A percentile compares a stretch with the other conserved stretches of the same genome.
Evolutionary conservation across 2,888 invertebrate species (phyloP).

Genomic region (Choreutis nemorana): DNA sequence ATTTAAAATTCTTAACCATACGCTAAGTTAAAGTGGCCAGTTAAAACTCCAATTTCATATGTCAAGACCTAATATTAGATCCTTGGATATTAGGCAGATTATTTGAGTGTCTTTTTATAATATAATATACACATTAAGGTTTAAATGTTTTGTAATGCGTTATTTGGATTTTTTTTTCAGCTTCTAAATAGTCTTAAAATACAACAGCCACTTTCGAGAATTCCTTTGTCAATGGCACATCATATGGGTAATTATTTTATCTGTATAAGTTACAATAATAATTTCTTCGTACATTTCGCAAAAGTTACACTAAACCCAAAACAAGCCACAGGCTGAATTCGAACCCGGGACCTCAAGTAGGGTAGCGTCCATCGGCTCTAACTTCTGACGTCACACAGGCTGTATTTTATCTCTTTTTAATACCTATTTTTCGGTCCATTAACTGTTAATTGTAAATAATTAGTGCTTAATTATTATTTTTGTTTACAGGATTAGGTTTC

Average conservation of each 20-base stretch:
- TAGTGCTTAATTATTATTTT: neutral
- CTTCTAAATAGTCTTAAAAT: conserved; percentile 48
- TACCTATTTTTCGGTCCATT: too few relatives aligned
- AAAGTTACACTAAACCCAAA: neutral
- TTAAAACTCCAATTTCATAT: too few relatives aligned
- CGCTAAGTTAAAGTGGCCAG: too few relatives aligned
- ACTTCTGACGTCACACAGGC: too few relatives aligned
- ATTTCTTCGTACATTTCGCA: conserved; percentile 1
- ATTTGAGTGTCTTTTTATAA: conserved; percentile 7
- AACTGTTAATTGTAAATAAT: too few relatives aligned
- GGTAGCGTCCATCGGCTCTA: too few relatives aligned
- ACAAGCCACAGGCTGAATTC: too few relatives aligned
- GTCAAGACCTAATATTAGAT: too few relatives aligned
- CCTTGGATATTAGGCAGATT: too few relatives aligned
- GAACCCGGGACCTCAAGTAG: too few relatives aligned
- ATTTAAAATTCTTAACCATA: too few relatives aligned
- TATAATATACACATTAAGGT: conserved; percentile 3
- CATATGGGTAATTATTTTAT: conserved; percentile 38
- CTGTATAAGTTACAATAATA: neutral
- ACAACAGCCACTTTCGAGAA: conserved; percentile 46
- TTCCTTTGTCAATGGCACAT: conserved; percentile 50
- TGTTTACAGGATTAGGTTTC: conserved; percentile 33
- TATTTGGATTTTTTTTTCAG: conserved; percentile 18
- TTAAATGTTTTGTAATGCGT: conserved; percentile 3
- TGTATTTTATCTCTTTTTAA: too few relatives aligned